These are phyloP conservation scores for Sipha maydis DNA, from an alignment of 2,888 invertebrate genomes.

Conservation along the genomic window DNA sequence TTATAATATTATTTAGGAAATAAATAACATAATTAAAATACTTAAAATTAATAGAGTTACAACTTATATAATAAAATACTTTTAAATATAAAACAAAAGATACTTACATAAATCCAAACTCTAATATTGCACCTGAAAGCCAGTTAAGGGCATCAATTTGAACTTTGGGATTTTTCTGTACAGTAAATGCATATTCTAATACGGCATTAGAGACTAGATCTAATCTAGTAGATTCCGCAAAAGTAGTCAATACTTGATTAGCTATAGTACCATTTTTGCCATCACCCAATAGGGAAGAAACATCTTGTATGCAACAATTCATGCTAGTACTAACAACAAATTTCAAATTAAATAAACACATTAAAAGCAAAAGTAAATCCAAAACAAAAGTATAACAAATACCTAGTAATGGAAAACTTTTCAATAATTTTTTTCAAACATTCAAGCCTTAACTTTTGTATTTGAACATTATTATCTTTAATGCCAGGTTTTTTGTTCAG, in stretches of 20 bases:
- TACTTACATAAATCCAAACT: conserved; percentile 86
- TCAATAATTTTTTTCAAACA: conserved; percentile 82
- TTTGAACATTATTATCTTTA: conserved; percentile 92
- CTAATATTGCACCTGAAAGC: conserved; percentile 81
- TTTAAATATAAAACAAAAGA: not conserved
- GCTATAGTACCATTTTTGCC: conserved; percentile 79
- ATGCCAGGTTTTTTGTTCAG: conserved; percentile 85
- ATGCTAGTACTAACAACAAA: conserved; percentile 74
- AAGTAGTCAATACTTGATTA: conserved; percentile 77
- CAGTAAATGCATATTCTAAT: conserved; percentile 79
- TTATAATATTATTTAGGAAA: not conserved
- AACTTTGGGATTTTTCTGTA: conserved; percentile 90
- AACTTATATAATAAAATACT: not conserved
- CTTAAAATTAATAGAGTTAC: no score
- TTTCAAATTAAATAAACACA: conserved; percentile 38
- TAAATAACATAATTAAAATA: no score
- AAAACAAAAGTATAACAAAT: conserved; percentile 59
- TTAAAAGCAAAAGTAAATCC: conserved; percentile 5
- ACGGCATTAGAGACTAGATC: conserved; percentile 80
- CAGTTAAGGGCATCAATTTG: conserved; percentile 86
- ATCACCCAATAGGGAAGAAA: conserved; percentile 87
- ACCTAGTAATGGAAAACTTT: conserved; percentile 78
- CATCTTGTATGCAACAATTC: conserved; percentile 80
- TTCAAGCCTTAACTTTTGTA: conserved; percentile 84
- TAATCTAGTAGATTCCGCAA: conserved; percentile 82